These are phyloP conservation scores for Latrodectus elegans DNA, from an alignment of 2,888 invertebrate genomes.

Conservation along the genomic window DNA sequence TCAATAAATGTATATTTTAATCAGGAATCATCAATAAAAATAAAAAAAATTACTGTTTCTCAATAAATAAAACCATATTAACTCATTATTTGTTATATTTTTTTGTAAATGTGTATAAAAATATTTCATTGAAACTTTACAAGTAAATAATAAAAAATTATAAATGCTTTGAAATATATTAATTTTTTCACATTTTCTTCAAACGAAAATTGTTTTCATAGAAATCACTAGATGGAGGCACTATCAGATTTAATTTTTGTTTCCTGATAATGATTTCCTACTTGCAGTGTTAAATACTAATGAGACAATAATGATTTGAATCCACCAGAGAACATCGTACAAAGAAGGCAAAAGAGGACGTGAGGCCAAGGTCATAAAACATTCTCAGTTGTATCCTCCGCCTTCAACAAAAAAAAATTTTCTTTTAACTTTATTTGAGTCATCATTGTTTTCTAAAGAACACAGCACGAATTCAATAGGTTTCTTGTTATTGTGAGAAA, in stretches of 20 bases:
- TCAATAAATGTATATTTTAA: too few relatives aligned
- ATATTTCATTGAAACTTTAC: too few relatives aligned
- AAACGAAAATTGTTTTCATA: not conserved
- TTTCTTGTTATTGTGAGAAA: too few relatives aligned
- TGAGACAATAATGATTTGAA: not conserved
- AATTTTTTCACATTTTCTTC: too few relatives aligned
- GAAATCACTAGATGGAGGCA: not conserved
- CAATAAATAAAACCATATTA: too few relatives aligned
- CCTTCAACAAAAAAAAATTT: not conserved
- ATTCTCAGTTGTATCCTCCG: not conserved
- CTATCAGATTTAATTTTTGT: not conserved
- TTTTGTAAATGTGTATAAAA: too few relatives aligned
- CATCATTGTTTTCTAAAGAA: not conserved
- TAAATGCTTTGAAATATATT: too few relatives aligned
- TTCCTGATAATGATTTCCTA: not conserved
- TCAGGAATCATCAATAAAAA: too few relatives aligned
- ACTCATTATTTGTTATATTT: too few relatives aligned
- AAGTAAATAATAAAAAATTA: too few relatives aligned
- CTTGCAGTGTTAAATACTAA: not conserved
- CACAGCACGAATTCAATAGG: not conserved
- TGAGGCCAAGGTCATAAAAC: conserved; percentile 37
- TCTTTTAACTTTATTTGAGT: not conserved
- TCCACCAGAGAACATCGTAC: conserved; percentile 7
- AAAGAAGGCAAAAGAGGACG: conserved; percentile 49
- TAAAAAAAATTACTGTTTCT: too few relatives aligned